Conservation (phyloP, 2,113 vertebrate species). For the Heterotis niloticus region DNA sequence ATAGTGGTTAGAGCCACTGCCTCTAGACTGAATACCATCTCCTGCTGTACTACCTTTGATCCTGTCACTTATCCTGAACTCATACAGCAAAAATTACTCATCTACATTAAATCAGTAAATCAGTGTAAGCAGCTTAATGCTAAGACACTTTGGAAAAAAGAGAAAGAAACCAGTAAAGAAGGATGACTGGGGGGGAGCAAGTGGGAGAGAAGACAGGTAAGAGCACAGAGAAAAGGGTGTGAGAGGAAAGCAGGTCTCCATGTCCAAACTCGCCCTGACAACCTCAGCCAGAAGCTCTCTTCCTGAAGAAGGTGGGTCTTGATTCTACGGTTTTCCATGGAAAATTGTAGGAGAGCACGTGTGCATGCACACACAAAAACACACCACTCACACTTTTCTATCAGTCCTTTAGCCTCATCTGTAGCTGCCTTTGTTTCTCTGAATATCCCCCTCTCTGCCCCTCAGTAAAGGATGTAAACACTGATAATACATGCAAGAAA, state of each 20-base stretch:
- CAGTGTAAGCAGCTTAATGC: no score
- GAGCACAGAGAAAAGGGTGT: neutral
- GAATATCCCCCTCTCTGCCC: no score
- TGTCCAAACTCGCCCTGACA: neutral
- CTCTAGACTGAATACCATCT: no score
- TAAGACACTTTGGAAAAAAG: neutral
- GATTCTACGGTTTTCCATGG: no score
- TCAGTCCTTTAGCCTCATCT: neutral
- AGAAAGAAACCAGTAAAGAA: neutral
- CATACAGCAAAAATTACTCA: no score
- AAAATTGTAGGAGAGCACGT: neutral
- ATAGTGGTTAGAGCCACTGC: no score
- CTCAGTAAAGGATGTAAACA: neutral
- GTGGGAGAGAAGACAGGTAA: rapidly evolving
- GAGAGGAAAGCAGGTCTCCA: neutral
- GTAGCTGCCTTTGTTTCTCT: neutral
- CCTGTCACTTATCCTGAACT: no score
- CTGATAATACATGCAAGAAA: neutral
- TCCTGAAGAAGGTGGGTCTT: no score
- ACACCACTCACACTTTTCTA: neutral
- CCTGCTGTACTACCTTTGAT: no score
- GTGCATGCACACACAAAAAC: neutral
- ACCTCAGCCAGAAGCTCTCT: neutral
- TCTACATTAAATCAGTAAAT: no score
- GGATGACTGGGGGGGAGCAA: rapidly evolving